phyloP scores from a whole-genome alignment of 2,797 vertebrate genomes.

The Tinamus major region DNA sequence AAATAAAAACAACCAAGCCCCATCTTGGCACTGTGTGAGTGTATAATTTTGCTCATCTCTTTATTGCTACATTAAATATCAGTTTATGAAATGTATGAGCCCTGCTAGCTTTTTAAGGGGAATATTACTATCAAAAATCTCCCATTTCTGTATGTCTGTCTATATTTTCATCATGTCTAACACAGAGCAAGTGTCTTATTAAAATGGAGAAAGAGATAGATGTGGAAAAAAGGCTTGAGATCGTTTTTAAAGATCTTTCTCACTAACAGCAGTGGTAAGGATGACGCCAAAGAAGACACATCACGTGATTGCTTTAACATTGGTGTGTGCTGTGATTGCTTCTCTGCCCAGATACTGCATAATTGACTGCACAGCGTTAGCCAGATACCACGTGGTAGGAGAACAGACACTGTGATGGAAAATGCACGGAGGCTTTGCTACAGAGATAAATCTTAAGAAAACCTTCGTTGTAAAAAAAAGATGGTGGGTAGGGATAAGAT shows the following conservation, averaged over 20 bases:
- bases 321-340: slow-evolving; percentile 8
- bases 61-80: background rate
- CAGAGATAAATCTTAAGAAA: background rate
- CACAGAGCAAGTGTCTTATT: background rate
- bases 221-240: background rate
- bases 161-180: background rate
- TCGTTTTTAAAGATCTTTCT: background rate
- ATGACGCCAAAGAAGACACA: background rate
- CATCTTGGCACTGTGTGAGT: background rate
- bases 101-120: background rate
- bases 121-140: background rate
- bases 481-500: background rate
- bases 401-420: background rate
- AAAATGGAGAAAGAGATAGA: background rate
- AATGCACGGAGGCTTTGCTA: background rate
- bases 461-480: background rate
- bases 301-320: background rate
- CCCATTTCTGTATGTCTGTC: background rate
- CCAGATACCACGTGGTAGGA: slow-evolving; percentile 34
- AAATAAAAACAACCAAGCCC: background rate
- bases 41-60: background rate
- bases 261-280: background rate
- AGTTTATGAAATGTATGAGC: background rate
- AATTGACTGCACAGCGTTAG: slow-evolving; percentile 57
- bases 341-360: slow-evolving; percentile 76